These are phyloP conservation scores for Aythya fuligula DNA, from an alignment of 2,797 vertebrate species.

Conservation along the genomic window DNA sequence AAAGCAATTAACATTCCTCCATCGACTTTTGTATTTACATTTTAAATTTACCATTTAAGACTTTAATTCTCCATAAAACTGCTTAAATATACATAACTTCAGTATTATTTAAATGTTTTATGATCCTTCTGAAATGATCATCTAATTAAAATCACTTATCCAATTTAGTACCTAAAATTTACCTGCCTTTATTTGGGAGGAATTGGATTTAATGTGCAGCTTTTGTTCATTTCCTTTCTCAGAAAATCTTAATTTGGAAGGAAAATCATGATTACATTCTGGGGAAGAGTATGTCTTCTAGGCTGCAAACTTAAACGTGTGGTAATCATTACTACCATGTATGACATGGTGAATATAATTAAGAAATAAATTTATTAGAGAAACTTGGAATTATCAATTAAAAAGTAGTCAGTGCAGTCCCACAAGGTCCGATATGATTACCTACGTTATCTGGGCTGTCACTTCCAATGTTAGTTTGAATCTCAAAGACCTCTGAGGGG, in stretches of 20 bases:
- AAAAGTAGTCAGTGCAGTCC: slow-evolving; percentile 83
- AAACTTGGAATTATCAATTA: slow-evolving; percentile 88
- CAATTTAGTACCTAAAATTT: slow-evolving; percentile 75
- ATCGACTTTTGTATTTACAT: slow-evolving; percentile 47
- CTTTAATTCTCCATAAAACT: slow-evolving; percentile 77
- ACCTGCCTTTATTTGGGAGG: slow-evolving; percentile 72
- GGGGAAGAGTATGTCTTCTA: slow-evolving; percentile 41
- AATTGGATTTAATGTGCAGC: slow-evolving; percentile 54
- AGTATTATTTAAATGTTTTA: slow-evolving; percentile 78
- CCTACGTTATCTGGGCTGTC: slow-evolving; percentile 88
- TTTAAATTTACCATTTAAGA: slow-evolving; percentile 66
- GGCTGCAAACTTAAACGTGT: slow-evolving; percentile 65
- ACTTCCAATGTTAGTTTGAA: slow-evolving; percentile 85
- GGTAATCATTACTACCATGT: slow-evolving; percentile 58
- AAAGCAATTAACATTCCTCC: slow-evolving; percentile 62
- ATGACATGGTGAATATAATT: slow-evolving; percentile 69
- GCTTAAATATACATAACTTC: slow-evolving; percentile 67
- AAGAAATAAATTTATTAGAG: slow-evolving; percentile 79
- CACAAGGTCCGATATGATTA: slow-evolving; percentile 85
- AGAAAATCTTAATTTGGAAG: slow-evolving; percentile 55
- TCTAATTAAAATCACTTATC: slow-evolving; percentile 78
- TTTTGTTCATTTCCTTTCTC: slow-evolving; percentile 72
- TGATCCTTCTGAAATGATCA: slow-evolving; percentile 75
- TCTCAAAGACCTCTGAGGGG: slow-evolving; percentile 83
- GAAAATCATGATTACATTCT: slow-evolving; percentile 54